Evolutionary conservation across 53 echinoderm and acorn worm genomes (phyloP).

Genomic region (Temnopleurus reevesii): DNA sequence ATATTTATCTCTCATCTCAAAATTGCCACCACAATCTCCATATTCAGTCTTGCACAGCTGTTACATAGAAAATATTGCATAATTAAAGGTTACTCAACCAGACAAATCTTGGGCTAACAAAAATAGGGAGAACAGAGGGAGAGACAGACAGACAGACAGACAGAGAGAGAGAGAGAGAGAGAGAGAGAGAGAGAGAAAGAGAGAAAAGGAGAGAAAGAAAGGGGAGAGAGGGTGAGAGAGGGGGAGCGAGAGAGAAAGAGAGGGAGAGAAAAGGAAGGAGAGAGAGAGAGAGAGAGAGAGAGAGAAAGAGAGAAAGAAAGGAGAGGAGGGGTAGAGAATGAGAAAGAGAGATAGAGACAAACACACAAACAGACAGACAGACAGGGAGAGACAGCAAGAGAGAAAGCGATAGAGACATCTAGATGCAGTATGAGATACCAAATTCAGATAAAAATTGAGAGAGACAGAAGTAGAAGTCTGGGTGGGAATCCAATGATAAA

Average conservation of each 20-base stretch:
- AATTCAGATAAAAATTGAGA: too few relatives aligned
- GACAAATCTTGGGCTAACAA: background rate
- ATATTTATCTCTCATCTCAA: background rate
- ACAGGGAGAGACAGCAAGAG: background rate
- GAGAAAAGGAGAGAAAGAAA: background rate
- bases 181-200: background rate
- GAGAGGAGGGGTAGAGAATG: background rate
- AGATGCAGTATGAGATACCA: too few relatives aligned
- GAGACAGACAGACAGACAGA: background rate
- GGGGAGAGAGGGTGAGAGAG: background rate
- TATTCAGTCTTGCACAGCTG: conserved; percentile 23
- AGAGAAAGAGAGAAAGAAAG: background rate
- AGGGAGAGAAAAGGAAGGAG: background rate
- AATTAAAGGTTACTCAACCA: background rate
- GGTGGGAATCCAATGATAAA: background rate
- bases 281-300: background rate
- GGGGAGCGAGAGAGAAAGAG: background rate
- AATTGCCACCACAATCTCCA: background rate
- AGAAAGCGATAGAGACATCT: background rate
- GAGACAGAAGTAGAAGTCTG: background rate
- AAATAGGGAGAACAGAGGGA: background rate
- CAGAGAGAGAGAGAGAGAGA: background rate
- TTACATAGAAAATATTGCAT: background rate
- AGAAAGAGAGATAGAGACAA: background rate
- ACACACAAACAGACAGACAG: background rate